Evolutionary conservation across 2,113 vertebrate species (phyloP), one percentile per base, ranked within the genome.

Genomic region (Centropus unirufus): DNA sequence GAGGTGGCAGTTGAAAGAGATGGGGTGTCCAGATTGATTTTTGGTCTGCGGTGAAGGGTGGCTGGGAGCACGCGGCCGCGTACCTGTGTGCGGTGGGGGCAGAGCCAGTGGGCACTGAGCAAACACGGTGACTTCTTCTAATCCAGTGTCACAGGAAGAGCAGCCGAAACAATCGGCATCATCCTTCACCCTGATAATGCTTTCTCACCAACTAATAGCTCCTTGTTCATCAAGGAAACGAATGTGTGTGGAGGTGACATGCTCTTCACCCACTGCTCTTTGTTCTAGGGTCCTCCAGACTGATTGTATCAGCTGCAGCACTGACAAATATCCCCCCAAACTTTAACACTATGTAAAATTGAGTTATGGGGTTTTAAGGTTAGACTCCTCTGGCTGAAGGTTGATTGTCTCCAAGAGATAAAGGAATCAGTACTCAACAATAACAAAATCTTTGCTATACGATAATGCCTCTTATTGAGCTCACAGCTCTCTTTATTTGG

Each of bases 171-270:
- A 95, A 92, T 96, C 84, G 9, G 83, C 86, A 61, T 93, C 97
- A 95, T 98, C 96, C 96, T 96, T 98, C 97, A 97, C 91, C 77
- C 92, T 96, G 97, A 98, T 98, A 96, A 97, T 88, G 97, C 97
- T 92, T 96, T 96, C 97, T 95, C 77, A 47, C 93, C 78, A 44
- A 90, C 97, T 98, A 98, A 98, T 98, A 98, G 98, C 95, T 95
- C 97, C 97, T 96, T 98, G 97, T 98, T 98, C 98, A 98, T 98
- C 98, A 98, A 97, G 97, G 97, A 97, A 97, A 98, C 82, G 83
- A 95, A 98, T 98, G 98, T 93, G 83, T 49, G 39, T 1, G 2
- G 83, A 97, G 89, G 94, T 96, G 97, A 97, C 97, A 89, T 6
- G 91, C 89, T 96, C 96, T 94, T 97, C 95, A 96, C 98, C 97